phyloP scores from a whole-genome alignment of 2,888 invertebrate species.

The Habroteleia sp. region DNA sequence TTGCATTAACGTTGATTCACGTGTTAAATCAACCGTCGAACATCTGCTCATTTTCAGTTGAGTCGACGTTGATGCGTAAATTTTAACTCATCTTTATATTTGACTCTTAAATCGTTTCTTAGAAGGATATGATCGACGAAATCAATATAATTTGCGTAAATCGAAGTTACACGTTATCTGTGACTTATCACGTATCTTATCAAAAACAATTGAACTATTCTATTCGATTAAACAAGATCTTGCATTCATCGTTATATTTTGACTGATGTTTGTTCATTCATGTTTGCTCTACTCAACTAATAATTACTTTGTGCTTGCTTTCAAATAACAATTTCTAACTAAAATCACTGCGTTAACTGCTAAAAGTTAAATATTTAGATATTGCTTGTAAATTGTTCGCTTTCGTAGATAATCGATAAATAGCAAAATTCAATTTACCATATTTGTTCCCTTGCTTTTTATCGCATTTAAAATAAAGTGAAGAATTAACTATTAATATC shows the following conservation, averaged over 20 bases:
- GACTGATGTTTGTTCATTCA: slow-evolving; percentile 4
- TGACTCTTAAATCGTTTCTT: too few relatives aligned
- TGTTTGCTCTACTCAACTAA: neutral
- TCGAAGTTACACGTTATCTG: slow-evolving; percentile 8
- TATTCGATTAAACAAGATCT: neutral
- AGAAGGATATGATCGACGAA: slow-evolving; percentile 26
- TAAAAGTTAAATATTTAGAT: neutral
- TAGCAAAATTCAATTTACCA: too few relatives aligned
- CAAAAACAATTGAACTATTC: neutral
- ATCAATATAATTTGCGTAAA: slow-evolving; percentile 20
- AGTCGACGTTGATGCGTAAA: too few relatives aligned
- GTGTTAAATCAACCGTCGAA: too few relatives aligned
- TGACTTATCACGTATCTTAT: slow-evolving; percentile 38
- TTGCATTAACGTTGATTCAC: too few relatives aligned
- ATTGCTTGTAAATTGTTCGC: too few relatives aligned
- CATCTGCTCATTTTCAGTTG: too few relatives aligned
- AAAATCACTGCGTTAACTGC: neutral
- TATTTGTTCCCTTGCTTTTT: too few relatives aligned
- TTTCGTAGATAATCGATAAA: too few relatives aligned
- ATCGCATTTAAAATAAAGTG: too few relatives aligned
- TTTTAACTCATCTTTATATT: too few relatives aligned
- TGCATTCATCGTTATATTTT: neutral
- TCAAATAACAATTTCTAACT: slow-evolving; percentile 2
- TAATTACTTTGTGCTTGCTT: slow-evolving; percentile 3
- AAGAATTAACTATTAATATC: too few relatives aligned